A percentile compares a stretch with the other conserved stretches of the same genome.
These are phyloP conservation scores for Lepidonotus clava DNA, from an alignment of 2,888 invertebrate species.

Conservation along the genomic window DNA sequence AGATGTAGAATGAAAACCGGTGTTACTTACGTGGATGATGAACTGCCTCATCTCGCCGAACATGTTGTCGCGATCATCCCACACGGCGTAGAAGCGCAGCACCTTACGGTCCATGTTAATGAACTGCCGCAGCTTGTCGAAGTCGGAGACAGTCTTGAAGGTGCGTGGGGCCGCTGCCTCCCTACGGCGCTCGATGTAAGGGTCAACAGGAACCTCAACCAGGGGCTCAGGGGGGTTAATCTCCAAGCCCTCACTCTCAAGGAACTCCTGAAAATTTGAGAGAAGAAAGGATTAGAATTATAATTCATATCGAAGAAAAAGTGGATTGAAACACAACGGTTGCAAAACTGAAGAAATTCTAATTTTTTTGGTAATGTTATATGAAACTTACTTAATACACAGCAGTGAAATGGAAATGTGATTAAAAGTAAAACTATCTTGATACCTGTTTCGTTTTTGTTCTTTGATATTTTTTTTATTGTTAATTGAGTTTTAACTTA, in stretches of 20 bases:
- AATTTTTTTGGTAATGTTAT: too few relatives aligned
- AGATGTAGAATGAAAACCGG: neutral
- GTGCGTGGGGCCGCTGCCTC: constrained; percentile 74
- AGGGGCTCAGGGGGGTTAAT: constrained; percentile 85
- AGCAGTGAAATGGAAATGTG: too few relatives aligned
- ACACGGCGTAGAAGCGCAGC: constrained; percentile 82
- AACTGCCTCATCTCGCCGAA: constrained; percentile 83
- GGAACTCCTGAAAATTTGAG: constrained; percentile 85
- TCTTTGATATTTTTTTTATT: too few relatives aligned
- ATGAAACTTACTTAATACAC: too few relatives aligned
- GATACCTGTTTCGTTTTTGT: too few relatives aligned
- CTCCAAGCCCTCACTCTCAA: constrained; percentile 90
- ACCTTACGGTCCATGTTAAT: constrained; percentile 77
- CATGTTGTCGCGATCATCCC: constrained; percentile 82
- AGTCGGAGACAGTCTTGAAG: constrained; percentile 77
- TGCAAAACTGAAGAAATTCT: too few relatives aligned
- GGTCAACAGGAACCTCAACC: constrained; percentile 85
- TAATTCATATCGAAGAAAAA: too few relatives aligned
- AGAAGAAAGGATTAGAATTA: neutral
- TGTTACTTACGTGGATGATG: constrained; percentile 83
- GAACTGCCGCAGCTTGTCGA: constrained; percentile 82
- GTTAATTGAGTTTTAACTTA: too few relatives aligned
- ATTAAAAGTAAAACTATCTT: too few relatives aligned
- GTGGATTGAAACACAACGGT: too few relatives aligned
- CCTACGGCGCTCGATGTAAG: constrained; percentile 82